phyloP scores from a whole-genome alignment of 2,888 invertebrate genomes.

The Drosophila paucipuncta region DNA sequence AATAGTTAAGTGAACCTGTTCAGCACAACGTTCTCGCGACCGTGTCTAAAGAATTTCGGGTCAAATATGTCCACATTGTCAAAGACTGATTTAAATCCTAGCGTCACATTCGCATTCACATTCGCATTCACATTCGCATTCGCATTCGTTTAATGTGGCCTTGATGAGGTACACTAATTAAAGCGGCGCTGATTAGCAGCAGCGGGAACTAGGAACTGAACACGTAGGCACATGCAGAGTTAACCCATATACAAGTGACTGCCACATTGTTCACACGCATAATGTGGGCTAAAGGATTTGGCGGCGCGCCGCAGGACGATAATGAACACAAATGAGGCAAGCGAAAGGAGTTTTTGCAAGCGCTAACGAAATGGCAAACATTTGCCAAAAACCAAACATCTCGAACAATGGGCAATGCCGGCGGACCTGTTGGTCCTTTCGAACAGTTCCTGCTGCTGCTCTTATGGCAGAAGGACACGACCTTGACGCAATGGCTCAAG shows the following conservation, averaged over 20 bases:
- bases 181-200: slow-evolving; percentile 74
- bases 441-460: slow-evolving; percentile 12
- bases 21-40: slow-evolving; percentile 1
- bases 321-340: slow-evolving; percentile 77
- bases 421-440: slow-evolving; percentile 68
- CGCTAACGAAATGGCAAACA: slow-evolving; percentile 66
- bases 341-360: slow-evolving; percentile 71
- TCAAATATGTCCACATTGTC: slow-evolving; percentile 27
- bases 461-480: slow-evolving; percentile 66
- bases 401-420: slow-evolving; percentile 60
- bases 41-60: slow-evolving; percentile 49
- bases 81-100: slow-evolving; percentile 41
- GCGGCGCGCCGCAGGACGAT: slow-evolving; percentile 78
- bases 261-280: slow-evolving; percentile 84
- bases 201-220: slow-evolving; percentile 26
- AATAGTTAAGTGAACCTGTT: slow-evolving; percentile 17
- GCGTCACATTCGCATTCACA: slow-evolving; percentile 26
- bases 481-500: slow-evolving; percentile 69
- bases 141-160: slow-evolving; percentile 65
- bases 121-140: slow-evolving; percentile 26
- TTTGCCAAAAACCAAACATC: slow-evolving; percentile 67
- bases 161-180: slow-evolving; percentile 79
- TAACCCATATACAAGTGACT: slow-evolving; percentile 68
- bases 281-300: slow-evolving; percentile 77
- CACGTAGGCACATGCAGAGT: slow-evolving; percentile 59